Conservation (phyloP, 1,140 invertebrate genomes). For the Macrotrachela quadricornifera region DNA sequence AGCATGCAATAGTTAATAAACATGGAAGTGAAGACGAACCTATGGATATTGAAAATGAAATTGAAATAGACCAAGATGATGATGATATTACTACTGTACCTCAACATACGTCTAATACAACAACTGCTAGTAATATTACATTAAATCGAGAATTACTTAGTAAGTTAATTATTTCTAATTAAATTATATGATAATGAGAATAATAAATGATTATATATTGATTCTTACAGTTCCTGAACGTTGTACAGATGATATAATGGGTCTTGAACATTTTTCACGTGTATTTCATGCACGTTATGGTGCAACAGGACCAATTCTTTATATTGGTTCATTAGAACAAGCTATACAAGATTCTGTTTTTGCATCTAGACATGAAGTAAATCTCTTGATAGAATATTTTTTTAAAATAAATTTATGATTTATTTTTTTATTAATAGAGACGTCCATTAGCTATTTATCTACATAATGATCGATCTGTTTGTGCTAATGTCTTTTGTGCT, state of each 20-base stretch:
- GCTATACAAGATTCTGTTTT: constrained; percentile 65
- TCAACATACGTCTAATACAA: too few relatives aligned
- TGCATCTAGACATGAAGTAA: constrained; percentile 8
- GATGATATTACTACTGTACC: too few relatives aligned
- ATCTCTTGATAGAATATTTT: not conserved
- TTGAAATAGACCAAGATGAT: too few relatives aligned
- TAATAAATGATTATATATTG: constrained; percentile 10
- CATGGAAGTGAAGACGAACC: too few relatives aligned
- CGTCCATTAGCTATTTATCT: constrained; percentile 71
- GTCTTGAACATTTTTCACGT: constrained; percentile 59
- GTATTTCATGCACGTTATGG: constrained; percentile 45
- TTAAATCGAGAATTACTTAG: too few relatives aligned
- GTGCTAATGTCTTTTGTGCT: constrained; percentile 82
- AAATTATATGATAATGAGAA: not conserved
- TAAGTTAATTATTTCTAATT: not conserved
- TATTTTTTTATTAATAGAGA: constrained; percentile 41
- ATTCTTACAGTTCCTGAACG: constrained; percentile 55
- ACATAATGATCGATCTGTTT: constrained; percentile 72
- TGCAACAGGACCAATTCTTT: constrained; percentile 47
- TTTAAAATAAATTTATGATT: not conserved
- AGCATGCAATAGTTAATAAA: too few relatives aligned
- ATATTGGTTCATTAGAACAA: constrained; percentile 63
- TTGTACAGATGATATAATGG: constrained; percentile 58
- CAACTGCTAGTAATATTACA: too few relatives aligned
- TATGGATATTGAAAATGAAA: too few relatives aligned